A percentile compares a stretch with the other conserved stretches of the same genome.
Evolutionary conservation across 1,140 invertebrate genomes (phyloP).

Genomic region (Conus ventricosus): DNA sequence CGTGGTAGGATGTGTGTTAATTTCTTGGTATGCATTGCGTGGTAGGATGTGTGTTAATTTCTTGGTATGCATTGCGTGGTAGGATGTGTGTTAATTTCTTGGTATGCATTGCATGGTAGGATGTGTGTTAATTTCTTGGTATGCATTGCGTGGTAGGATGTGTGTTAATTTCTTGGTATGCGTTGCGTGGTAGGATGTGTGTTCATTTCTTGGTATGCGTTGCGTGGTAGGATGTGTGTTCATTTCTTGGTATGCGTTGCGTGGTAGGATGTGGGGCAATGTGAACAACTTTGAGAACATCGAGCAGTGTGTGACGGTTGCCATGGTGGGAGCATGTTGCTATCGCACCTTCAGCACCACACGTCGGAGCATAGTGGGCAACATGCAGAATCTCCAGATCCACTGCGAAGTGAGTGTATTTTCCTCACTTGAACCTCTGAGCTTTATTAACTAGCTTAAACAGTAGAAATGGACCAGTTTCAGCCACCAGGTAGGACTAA

Average conservation of each 20-base stretch:
- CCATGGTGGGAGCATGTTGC: slow-evolving; percentile 69
- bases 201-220: too few relatives aligned
- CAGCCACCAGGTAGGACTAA: too few relatives aligned
- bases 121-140: slow-evolving; percentile 50
- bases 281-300: slow-evolving; percentile 74
- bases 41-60: slow-evolving; percentile 65
- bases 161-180: slow-evolving; percentile 29
- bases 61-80: background rate
- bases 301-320: slow-evolving; percentile 61
- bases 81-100: slow-evolving; percentile 65
- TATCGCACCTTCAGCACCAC: slow-evolving; percentile 59
- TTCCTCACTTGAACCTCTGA: background rate
- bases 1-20: slow-evolving; percentile 65
- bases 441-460: background rate
- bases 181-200: slow-evolving; percentile 64
- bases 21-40: too few relatives aligned
- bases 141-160: slow-evolving; percentile 59
- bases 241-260: too few relatives aligned
- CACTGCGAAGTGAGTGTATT: slow-evolving; percentile 59
- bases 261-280: slow-evolving; percentile 73
- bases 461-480: too few relatives aligned
- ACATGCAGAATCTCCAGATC: slow-evolving; percentile 54
- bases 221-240: slow-evolving; percentile 65
- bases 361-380: slow-evolving; percentile 48
- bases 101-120: slow-evolving; percentile 49